Percentiles rank a stretch among this genome's conserved stretches.
Evolutionary conservation across 2,888 invertebrate species (phyloP).

Genomic region (Aethes cnicana): DNA sequence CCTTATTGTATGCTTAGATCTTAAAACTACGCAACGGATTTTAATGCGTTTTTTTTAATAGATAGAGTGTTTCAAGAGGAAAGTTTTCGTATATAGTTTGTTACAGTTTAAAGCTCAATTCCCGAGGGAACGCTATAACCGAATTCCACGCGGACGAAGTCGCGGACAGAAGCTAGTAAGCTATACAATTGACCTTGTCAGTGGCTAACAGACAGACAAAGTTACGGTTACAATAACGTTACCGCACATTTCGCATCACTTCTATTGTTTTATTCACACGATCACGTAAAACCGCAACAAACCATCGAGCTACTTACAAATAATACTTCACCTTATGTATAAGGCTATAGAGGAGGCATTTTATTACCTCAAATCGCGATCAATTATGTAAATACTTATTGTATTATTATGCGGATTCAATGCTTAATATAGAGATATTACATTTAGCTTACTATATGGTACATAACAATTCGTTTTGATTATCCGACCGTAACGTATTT

Average conservation of each 20-base stretch:
- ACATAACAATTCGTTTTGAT: constrained; percentile 20
- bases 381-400: constrained; percentile 27
- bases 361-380: constrained; percentile 23
- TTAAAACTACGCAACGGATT: no score
- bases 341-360: constrained; percentile 10
- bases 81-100: no score
- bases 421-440: constrained; percentile 13
- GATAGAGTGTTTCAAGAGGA: no score
- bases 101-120: no score
- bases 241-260: constrained; percentile 44
- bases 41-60: no score
- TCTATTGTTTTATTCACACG: constrained; percentile 42
- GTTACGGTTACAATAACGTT: constrained; percentile 34
- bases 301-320: no score
- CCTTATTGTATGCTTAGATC: no score
- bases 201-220: no score
- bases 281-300: constrained; percentile 15
- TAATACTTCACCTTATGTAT: constrained; percentile 18
- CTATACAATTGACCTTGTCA: no score
- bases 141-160: no score
- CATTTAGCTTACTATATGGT: constrained; percentile 28
- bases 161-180: no score
- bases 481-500: constrained; percentile 14
- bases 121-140: no score
- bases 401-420: constrained; percentile 25